Evolutionary conservation across 2,888 invertebrate genomes (phyloP), one percentile per base, ranked within the genome.

Genomic region (Galeruca laticollis): DNA sequence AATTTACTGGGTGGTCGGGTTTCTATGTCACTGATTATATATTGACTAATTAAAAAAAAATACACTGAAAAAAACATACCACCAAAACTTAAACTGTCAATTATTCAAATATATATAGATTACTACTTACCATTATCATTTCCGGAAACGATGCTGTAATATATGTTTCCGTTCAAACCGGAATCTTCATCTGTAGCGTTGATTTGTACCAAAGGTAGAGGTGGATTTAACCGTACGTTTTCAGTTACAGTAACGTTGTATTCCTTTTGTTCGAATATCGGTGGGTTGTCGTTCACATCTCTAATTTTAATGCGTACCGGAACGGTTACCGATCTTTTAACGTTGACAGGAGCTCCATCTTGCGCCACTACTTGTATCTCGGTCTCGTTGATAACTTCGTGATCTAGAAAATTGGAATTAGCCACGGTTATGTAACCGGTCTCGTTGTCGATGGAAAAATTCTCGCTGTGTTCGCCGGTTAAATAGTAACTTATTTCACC

Each of bases 271-370:
- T 89, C 90, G 84, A 98, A 97, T 54, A 90, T 86, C 0, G 97
- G 97, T 0, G 91, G 86, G 85, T 97, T 95, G 84, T 97, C 97
- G 84, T 97, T 97, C n/a, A 94, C 90, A 83, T 97, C 97, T 31
- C 89, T 82, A 10, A 97, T 88, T 83, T 91, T 91, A 52, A 96
- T 90, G 80, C 92, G 89, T 2, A 95, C 93, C 26, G 93, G 93
- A 0, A 93, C 93, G 20, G 93, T 91, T n/a, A 91, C 89, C 2
- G 90, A 90, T 78, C 93, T 89, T 71, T 91, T 89, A 0, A 91
- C 87, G 59, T 91, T 90, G 1, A 88, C 82, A 0, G 93, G 92
- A 0, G 94, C 96, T 70, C 91, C 91, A 80, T 97, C 97, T 59
- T 88, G 91, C 0, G 96, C 97, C 72, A 92, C 89, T 0, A 94